These are phyloP conservation scores for Mungos mungo DNA, from an alignment of 2,113 vertebrate genomes.

Conservation along the genomic window DNA sequence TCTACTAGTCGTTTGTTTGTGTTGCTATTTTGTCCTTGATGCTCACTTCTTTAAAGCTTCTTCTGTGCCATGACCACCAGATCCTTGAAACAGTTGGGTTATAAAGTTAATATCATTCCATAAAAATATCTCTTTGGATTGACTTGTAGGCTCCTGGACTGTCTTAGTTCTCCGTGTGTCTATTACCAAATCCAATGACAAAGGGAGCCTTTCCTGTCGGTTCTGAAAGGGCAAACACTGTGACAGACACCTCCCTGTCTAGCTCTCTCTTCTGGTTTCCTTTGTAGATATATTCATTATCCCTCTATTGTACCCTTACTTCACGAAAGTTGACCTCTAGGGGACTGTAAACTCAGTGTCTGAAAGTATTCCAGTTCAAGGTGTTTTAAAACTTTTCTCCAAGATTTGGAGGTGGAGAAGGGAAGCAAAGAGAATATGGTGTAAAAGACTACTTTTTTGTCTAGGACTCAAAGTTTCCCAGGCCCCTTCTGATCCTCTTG, in stretches of 20 bases:
- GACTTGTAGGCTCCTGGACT: not conserved
- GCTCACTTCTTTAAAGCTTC: not conserved
- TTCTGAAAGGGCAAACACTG: not conserved
- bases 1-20: not conserved
- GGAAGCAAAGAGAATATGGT: not conserved
- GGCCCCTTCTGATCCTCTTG: not conserved
- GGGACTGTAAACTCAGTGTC: not conserved
- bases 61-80: not conserved
- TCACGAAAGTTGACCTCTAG: not conserved
- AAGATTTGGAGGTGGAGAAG: not conserved
- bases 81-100: not conserved
- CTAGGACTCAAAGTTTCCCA: not conserved
- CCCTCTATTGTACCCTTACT: not conserved
- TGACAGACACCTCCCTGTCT: not conserved
- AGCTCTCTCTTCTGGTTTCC: not conserved
- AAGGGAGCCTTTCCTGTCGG: not conserved
- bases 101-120: not conserved
- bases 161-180: not conserved
- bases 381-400: not conserved
- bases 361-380: not conserved
- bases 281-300: not conserved
- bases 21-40: not conserved
- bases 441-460: not conserved
- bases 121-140: not conserved
- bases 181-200: not conserved